Evolutionary conservation across 2,797 vertebrate genomes (phyloP).

Genomic region (Silurus lanzhouensis): DNA sequence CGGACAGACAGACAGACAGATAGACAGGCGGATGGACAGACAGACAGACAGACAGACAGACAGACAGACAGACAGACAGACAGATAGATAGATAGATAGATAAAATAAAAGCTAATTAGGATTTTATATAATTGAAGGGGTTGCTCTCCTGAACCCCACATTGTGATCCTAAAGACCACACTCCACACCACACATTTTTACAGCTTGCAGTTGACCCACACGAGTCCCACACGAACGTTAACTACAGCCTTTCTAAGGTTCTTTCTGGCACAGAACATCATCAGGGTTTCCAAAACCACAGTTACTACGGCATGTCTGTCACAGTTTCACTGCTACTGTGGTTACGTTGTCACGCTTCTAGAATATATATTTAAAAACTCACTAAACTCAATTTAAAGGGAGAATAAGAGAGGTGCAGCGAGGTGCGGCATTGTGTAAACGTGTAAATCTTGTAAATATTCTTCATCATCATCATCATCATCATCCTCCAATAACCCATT

Average conservation of each 20-base stretch:
- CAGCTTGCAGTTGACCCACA: not conserved
- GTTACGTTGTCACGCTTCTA: not conserved
- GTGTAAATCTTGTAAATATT: no score
- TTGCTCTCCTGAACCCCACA: not conserved
- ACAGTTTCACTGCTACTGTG: slow-evolving; percentile 8
- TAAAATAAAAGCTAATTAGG: no score
- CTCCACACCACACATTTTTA: not conserved
- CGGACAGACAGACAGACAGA: no score
- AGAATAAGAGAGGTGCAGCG: no score
- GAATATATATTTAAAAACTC: not conserved
- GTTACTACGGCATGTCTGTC: slow-evolving; percentile 8
- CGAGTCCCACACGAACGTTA: not conserved
- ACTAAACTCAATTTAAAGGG: not conserved
- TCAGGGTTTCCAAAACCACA: not conserved
- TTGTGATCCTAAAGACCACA: not conserved
- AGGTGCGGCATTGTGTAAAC: no score
- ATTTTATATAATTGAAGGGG: not conserved
- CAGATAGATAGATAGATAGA: not conserved
- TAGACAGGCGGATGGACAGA: no score
- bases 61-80: not conserved
- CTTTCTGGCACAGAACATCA: not conserved
- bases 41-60: no score
- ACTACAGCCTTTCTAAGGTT: not conserved
- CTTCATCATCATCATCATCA: no score
- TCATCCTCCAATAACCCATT: no score